Percentiles rank a stretch among this genome's conserved stretches.
Conservation (phyloP, 2,113 vertebrate species). For the Micromys minutus region DNA sequence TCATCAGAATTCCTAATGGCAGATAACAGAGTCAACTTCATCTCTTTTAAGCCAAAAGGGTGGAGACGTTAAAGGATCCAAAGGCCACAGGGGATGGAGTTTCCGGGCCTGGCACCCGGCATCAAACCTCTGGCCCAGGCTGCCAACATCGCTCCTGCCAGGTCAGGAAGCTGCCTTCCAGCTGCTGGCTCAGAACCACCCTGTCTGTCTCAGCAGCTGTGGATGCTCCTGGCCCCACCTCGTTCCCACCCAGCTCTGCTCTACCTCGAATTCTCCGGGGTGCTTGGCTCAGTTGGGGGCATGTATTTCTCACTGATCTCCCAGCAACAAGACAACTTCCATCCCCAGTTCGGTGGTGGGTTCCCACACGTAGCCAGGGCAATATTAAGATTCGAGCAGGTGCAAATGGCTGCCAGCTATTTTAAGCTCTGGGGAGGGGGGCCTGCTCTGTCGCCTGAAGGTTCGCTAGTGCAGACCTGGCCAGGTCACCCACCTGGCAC, state of each 20-base stretch:
- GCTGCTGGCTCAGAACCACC: neutral
- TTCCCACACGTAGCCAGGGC: neutral
- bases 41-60: neutral
- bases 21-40: neutral
- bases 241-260: neutral
- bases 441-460: neutral
- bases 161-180: neutral
- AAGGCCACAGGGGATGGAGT: neutral
- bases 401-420: no score
- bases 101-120: neutral
- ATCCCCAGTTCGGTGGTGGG: neutral
- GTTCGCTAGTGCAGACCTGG: neutral
- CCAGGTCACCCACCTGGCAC: neutral
- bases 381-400: neutral
- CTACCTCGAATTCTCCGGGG: neutral
- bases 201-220: neutral
- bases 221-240: neutral
- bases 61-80: neutral
- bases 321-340: neutral
- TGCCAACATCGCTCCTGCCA: neutral
- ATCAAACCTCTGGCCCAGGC: neutral
- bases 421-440: neutral
- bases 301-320: neutral
- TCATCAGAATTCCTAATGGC: neutral
- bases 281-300: accelerated